These are phyloP conservation scores for Oeneis ivallda DNA, from an alignment of 2,888 invertebrate genomes.

Conservation along the genomic window DNA sequence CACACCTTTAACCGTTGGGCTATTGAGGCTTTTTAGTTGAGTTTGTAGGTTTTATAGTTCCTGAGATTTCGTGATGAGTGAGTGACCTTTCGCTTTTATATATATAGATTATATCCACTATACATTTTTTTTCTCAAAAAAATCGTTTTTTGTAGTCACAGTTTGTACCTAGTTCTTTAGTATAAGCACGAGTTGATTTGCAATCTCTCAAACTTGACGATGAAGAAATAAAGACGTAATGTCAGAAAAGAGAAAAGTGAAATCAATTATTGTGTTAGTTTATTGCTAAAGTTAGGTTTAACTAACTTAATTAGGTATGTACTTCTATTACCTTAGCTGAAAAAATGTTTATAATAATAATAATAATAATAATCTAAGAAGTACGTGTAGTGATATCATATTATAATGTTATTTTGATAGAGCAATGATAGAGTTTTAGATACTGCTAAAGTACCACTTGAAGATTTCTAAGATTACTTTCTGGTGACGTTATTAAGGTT, in stretches of 20 bases:
- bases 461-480: conserved; percentile 26
- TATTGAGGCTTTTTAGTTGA: no score
- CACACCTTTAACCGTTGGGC: no score
- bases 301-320: no score
- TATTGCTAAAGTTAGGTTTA: no score
- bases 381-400: conserved; percentile 10
- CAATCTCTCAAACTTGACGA: no score
- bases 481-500: conserved; percentile 25
- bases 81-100: no score
- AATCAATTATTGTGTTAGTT: background rate
- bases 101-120: no score
- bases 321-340: background rate
- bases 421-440: conserved; percentile 1
- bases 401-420: background rate
- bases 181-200: background rate
- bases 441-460: conserved; percentile 19
- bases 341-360: background rate
- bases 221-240: background rate
- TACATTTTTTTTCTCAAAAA: no score
- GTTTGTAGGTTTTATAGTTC: no score
- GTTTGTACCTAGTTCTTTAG: no score
- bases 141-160: no score
- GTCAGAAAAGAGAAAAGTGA: background rate
- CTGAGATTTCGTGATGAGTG: no score
- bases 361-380: background rate